Evolutionary conservation across 2,113 vertebrate species (phyloP).

Genomic region (Rynchops niger): DNA sequence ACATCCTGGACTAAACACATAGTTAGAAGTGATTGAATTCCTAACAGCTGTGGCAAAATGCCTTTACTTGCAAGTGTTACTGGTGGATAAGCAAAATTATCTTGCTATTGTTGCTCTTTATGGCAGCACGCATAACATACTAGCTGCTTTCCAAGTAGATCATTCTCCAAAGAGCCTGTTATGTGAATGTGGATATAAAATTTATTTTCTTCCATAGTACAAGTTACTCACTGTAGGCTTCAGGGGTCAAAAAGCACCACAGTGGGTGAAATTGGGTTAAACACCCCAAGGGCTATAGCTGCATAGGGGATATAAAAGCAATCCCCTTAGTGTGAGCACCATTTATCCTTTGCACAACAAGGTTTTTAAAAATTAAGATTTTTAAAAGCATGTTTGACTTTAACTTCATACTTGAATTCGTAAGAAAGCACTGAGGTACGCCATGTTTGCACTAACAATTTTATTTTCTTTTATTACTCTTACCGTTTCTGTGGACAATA

Average conservation of each 20-base stretch:
- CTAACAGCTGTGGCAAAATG: not conserved
- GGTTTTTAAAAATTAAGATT: not conserved
- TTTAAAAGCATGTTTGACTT: not conserved
- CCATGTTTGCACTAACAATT: not conserved
- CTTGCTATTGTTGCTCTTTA: not conserved
- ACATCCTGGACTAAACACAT: not conserved
- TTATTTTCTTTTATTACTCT: conserved; percentile 1
- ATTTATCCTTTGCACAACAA: not conserved
- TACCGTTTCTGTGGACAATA: not conserved
- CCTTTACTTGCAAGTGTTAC: not conserved
- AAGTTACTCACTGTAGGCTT: not conserved
- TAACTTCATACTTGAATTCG: not conserved
- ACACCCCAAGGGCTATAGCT: not conserved
- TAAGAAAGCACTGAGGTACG: not conserved
- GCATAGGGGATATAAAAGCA: not conserved
- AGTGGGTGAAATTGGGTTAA: not conserved
- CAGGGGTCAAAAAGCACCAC: not conserved
- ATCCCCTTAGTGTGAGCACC: not conserved
- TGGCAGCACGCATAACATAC: not conserved
- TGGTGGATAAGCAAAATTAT: not conserved
- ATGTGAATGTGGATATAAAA: not conserved
- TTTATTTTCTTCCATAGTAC: not conserved
- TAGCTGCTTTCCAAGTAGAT: not conserved
- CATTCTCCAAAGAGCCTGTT: not conserved
- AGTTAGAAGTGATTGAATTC: not conserved